Evolutionary conservation across 1,140 invertebrate genomes (phyloP), one percentile per base, ranked within the genome.

Genomic region (Aphis craccivora): DNA sequence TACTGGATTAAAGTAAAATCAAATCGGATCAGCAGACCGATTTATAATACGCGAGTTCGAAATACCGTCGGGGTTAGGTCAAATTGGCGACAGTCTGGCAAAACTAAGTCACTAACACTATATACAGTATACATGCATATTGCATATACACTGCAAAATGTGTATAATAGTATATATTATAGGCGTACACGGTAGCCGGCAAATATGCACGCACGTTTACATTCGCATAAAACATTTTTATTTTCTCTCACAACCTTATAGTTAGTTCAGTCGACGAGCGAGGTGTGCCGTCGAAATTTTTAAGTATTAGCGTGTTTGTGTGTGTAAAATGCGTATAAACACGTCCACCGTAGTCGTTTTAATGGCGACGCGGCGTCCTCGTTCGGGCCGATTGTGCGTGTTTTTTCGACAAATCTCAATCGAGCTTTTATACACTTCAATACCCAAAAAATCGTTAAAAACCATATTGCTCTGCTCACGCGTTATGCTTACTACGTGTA

Each of bases 201-300:
- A 37, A 89, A 89, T 40, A 18, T 89, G 35, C 87, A 37, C n/a
- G 51, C 87, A 37, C 87, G 87, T 53, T 55, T 43, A 51, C 87
- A 48, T 51, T 51, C 43, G n/a, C 87, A 55, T 89, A 89, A 53
- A 89, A 89, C n/a, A 89, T 88, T 88, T 88, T 88, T 89, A 51
- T 35, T 51, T 53, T 55, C 45, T 25, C 14, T 43, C 87, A 55
- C 87, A 53, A 40, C n/a, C 87, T 25, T n/a, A 48, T 87, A n/a
- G 43, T 87, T 48, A 48, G 86, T 22, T 87, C 6, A 30, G 40
- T 87, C 30, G 43, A 87, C 45, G 20, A 25, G 48, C 43, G 30
- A 87, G 86, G 86, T 87, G 86, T 48, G 86, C 18, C 86, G 18
- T 87, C 45, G 30, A 87, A 87, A 87, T 87, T 87, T 86, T 23